Evolutionary conservation across 2,113 vertebrate species (phyloP), one percentile per base, ranked within the genome.

Genomic region (Corapipo altera): DNA sequence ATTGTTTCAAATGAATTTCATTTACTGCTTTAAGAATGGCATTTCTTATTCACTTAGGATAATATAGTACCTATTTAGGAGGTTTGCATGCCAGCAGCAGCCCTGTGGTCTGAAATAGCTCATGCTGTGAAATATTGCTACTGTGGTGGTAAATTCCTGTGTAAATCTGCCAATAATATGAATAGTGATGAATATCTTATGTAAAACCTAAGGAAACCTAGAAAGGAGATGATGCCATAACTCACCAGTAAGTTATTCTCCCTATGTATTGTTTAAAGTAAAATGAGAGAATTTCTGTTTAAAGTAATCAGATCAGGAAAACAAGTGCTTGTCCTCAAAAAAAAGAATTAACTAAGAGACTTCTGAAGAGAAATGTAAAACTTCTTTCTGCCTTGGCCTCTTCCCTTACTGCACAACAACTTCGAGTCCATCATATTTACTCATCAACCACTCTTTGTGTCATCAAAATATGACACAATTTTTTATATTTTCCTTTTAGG

Each of bases 11-110:
- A 58, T 85, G 46, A 96, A 82, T 59, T 90, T 91, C 82, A 91
- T 84, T 96, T 95, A 67, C 27, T 92, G 70, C 80, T 95, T 90
- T 85, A 94, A 91, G 89, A 94, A 95, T 72, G 32, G 43, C 85
- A 52, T 90, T 94, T 90, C 52, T 94, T 96, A 79, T 92, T 97
- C 96, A 51, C 70, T 69, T 82, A 52, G 37, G 30, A 48, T 58
- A 71, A 70, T 15, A 5, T 48, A 91, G 54, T 90, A 89, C 87
- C 4, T 27, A 5, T 96, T 82, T 95, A 85, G 43, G 8, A 81
- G 48, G 66, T 66, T 86, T 6, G 8, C 33, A 24, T 92, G 58
- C 81, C 57, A 90, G 57, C 72, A 70, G 79, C 77, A 79, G 33
- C 43, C 57, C 24, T 37, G 12, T 69, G 65, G 71, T 83, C 83